phyloP scores from a whole-genome alignment of 2,797 vertebrate species.

The Streptopelia turtur region DNA sequence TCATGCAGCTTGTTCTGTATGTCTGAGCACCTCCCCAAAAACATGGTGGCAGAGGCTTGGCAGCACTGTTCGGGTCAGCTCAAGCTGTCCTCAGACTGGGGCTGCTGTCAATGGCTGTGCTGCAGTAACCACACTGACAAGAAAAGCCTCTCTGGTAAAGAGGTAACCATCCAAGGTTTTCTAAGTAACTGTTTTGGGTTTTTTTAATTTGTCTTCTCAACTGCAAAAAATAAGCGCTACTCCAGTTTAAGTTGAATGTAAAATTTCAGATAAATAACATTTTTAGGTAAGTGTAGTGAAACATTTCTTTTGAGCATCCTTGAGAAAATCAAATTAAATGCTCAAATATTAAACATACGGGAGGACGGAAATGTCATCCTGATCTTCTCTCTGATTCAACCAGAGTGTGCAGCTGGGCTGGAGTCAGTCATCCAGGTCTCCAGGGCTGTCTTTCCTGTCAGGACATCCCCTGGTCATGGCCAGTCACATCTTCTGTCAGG shows the following conservation, averaged over 20 bases:
- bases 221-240: not conserved
- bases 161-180: not conserved
- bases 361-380: not conserved
- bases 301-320: not conserved
- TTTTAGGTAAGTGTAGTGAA: not conserved
- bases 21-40: rapidly evolving
- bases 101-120: not conserved
- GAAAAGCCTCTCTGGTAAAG: not conserved
- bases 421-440: not conserved
- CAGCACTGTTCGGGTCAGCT: rapidly evolving
- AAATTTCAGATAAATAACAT: not conserved
- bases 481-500: not conserved
- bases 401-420: not conserved
- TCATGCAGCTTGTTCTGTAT: not conserved
- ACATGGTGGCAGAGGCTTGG: not conserved
- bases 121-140: not conserved
- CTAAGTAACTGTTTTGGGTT: not conserved
- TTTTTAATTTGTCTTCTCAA: not conserved
- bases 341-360: not conserved
- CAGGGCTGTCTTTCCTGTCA: not conserved
- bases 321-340: not conserved
- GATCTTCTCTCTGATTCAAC: not conserved
- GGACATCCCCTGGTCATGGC: not conserved
- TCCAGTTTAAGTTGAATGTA: not conserved
- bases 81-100: not conserved